phyloP scores from a whole-genome alignment of 2,797 vertebrate species.

The Sternotherus odoratus region DNA sequence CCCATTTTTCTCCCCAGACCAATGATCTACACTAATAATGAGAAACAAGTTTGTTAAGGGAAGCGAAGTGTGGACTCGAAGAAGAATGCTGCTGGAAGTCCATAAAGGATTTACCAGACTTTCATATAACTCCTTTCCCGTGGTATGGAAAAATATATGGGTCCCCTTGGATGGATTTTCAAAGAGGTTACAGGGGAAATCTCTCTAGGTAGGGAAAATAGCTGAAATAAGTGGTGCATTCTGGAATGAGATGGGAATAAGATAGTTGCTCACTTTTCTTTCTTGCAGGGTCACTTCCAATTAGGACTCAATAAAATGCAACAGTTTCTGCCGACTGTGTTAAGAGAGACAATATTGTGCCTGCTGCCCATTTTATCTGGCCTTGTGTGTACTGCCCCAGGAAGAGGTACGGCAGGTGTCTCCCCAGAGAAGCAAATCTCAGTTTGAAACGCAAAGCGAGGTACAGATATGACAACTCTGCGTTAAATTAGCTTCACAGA shows the following conservation, averaged over 20 bases:
- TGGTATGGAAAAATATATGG: background rate
- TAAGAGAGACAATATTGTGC: background rate
- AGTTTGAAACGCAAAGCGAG: background rate
- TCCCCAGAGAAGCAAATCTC: background rate
- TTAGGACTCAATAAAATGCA: background rate
- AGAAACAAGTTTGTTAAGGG: background rate
- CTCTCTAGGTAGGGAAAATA: background rate
- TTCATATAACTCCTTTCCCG: background rate
- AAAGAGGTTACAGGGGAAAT: background rate
- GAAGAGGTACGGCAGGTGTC: accelerated
- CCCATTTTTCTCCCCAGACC: background rate
- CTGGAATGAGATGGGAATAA: background rate
- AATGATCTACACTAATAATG: background rate
- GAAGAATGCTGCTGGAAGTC: background rate
- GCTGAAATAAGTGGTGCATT: background rate
- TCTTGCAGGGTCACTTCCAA: background rate
- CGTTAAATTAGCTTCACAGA: background rate
- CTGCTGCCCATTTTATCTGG: background rate
- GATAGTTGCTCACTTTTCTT: background rate
- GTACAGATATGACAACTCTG: background rate
- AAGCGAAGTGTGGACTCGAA: background rate
- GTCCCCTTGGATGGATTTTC: background rate
- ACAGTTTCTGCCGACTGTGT: background rate
- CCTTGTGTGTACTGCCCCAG: background rate
- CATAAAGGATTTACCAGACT: background rate